Conservation (phyloP, 2,113 vertebrate species). For the Vulpes vulpes region DNA sequence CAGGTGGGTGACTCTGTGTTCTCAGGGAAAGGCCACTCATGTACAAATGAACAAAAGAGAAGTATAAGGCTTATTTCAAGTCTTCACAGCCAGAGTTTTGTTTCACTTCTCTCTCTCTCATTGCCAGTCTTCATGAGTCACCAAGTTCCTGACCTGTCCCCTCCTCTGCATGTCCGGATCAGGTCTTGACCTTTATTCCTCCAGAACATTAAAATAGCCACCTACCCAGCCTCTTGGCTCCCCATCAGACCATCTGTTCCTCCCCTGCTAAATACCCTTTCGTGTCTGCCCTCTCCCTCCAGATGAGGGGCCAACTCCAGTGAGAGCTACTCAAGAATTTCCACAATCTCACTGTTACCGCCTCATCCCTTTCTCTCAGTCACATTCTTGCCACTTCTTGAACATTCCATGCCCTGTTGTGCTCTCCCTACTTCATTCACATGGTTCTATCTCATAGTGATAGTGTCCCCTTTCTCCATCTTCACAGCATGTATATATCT, state of each 20-base stretch:
- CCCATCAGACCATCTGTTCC: neutral
- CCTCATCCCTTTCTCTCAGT: neutral
- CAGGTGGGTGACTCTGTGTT: fast-evolving
- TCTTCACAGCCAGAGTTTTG: neutral
- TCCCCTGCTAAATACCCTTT: neutral
- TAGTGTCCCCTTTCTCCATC: no score
- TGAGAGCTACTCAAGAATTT: neutral
- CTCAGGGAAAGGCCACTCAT: neutral
- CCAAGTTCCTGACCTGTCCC: neutral
- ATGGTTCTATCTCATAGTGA: neutral
- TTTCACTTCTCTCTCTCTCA: neutral
- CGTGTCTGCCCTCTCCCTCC: neutral
- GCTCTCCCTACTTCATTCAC: no score
- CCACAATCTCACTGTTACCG: neutral
- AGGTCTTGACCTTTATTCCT: neutral
- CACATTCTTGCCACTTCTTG: neutral
- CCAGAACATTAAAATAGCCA: neutral
- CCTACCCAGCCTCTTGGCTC: neutral
- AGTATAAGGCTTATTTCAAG: neutral
- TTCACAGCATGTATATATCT: fast-evolving
- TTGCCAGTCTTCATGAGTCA: neutral
- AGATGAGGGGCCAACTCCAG: neutral
- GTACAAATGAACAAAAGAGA: neutral
- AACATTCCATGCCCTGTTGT: no score
- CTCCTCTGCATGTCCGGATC: neutral